phyloP scores from a whole-genome alignment of 2,888 invertebrate genomes.

The Strigamia transsilvanica region DNA sequence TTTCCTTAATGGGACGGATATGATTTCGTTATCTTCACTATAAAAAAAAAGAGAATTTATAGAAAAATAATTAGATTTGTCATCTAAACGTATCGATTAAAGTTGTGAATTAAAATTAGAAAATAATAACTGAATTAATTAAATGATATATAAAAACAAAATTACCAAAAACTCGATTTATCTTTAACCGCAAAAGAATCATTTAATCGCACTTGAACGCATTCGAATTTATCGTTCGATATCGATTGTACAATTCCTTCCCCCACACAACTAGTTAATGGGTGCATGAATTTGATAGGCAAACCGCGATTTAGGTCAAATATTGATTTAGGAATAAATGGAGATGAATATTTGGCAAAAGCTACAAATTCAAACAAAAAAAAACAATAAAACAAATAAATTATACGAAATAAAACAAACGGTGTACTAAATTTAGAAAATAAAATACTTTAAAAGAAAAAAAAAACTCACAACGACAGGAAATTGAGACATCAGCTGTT shows the following conservation, averaged over 20 bases:
- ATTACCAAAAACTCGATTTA: not conserved
- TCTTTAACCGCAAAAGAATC: not conserved
- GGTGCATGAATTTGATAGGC: conserved; percentile 2
- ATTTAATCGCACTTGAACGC: not conserved
- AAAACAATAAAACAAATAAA: conserved; percentile 11
- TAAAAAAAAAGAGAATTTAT: not conserved
- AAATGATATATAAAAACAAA: not conserved
- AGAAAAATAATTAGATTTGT: not conserved
- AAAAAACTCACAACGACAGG: conserved; percentile 1
- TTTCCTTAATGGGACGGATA: conserved; percentile 20
- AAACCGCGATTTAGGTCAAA: conserved; percentile 4
- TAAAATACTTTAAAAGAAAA: not conserved
- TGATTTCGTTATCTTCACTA: conserved; percentile 21
- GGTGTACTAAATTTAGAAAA: not conserved
- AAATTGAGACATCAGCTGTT: conserved; percentile 1
- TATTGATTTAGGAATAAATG: conserved; percentile 37
- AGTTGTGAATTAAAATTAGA: not conserved
- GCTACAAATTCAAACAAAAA: not conserved
- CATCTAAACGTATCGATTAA: not conserved
- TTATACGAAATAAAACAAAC: not conserved
- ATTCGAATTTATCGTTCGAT: not conserved
- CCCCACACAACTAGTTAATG: not conserved
- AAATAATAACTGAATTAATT: not conserved
- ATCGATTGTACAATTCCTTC: not conserved
- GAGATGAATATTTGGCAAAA: not conserved